phyloP scores from a whole-genome alignment of 1,140 invertebrate genomes.

The Nixonia krombeini region DNA sequence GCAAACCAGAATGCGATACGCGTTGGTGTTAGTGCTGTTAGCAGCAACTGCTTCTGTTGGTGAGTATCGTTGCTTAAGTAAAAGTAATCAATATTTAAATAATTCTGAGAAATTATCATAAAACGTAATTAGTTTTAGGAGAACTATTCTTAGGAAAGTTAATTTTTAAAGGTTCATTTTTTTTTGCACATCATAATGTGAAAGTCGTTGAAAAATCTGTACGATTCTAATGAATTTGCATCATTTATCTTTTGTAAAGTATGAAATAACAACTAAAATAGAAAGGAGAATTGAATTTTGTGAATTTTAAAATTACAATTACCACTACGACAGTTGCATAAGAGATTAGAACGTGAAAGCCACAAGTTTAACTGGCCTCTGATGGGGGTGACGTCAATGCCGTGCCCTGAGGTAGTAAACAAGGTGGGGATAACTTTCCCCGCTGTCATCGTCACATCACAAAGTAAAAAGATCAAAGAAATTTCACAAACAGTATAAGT shows the following conservation, averaged over 20 bases:
- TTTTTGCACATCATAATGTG: too few relatives aligned
- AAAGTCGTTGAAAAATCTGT: too few relatives aligned
- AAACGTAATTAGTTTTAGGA: neutral
- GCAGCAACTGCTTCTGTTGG: conserved; percentile 49
- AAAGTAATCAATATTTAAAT: neutral
- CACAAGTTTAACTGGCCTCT: conserved; percentile 58
- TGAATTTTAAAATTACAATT: conserved; percentile 27
- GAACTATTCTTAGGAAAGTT: neutral
- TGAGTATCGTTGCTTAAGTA: conserved; percentile 47
- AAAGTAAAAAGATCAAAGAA: conserved; percentile 24
- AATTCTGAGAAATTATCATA: too few relatives aligned
- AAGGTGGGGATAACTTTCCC: conserved; percentile 64
- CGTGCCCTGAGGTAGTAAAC: conserved; percentile 46
- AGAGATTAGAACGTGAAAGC: conserved; percentile 72
- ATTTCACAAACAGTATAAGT: too few relatives aligned
- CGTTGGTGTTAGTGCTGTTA: conserved; percentile 57
- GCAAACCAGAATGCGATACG: conserved; percentile 57
- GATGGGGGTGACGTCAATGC: conserved; percentile 65
- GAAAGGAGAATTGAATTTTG: conserved; percentile 1
- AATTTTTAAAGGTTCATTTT: too few relatives aligned
- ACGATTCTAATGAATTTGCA: too few relatives aligned
- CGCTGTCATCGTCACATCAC: conserved; percentile 40
- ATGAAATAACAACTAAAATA: too few relatives aligned
- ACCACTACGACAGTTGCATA: conserved; percentile 65
- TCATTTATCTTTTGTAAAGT: too few relatives aligned